Evolutionary conservation across 2,797 vertebrate genomes (phyloP).

Genomic region (Ispidina picta): DNA sequence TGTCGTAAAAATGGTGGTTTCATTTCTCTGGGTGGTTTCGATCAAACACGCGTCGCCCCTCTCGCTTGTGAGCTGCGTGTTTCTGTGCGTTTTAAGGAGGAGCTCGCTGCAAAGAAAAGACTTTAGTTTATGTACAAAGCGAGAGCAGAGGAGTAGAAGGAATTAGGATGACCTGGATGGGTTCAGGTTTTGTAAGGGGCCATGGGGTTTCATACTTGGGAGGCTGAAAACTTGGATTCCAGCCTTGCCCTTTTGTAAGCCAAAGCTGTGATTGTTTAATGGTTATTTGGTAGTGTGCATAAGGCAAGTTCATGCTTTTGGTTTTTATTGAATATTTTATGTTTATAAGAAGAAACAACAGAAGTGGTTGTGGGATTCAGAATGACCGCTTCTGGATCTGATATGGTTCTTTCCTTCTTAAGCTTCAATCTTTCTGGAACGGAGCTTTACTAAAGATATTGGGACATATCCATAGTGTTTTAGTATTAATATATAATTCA

Average conservation of each 20-base stretch:
- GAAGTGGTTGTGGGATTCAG: rapidly evolving
- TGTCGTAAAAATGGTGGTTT: constrained; percentile 30
- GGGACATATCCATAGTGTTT: background rate
- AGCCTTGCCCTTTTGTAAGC: background rate
- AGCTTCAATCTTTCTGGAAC: background rate
- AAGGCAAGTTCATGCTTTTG: background rate
- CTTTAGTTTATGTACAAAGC: background rate
- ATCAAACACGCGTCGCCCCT: background rate
- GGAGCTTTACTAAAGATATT: background rate
- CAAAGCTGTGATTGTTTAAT: background rate
- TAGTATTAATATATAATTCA: no score
- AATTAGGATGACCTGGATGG: background rate
- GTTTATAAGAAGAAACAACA: background rate
- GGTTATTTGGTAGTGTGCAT: background rate
- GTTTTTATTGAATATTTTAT: background rate
- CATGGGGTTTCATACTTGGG: background rate
- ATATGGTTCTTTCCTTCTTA: background rate
- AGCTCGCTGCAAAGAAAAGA: background rate
- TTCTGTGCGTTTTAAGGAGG: constrained; percentile 7
- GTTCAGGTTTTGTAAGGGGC: background rate
- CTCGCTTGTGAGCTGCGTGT: background rate
- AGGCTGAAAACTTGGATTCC: background rate
- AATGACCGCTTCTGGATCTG: background rate
- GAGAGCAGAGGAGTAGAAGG: background rate
- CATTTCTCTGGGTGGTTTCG: constrained; percentile 38